Percentiles rank a stretch among this genome's conserved stretches.
phyloP scores from a whole-genome alignment of 2,113 vertebrate species.

The Paracanthobrama guichenoti region DNA sequence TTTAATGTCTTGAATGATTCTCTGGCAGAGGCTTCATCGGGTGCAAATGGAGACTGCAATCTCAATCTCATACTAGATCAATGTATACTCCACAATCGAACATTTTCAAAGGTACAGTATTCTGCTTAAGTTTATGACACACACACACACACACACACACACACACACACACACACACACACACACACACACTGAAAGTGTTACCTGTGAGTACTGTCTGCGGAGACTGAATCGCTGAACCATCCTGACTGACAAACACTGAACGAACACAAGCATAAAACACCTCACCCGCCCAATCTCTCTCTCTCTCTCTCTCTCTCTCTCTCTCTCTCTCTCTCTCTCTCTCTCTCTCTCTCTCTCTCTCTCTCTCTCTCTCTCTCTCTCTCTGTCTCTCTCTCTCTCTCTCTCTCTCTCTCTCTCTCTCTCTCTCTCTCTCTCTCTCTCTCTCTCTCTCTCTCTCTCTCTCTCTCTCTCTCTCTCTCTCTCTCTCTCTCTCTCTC shows the following conservation, averaged over 20 bases:
- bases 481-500: neutral
- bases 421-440: too few species aligned
- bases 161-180: slow-evolving; percentile 29
- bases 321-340: rapidly evolving
- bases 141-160: slow-evolving; percentile 4
- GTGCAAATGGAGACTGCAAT: neutral
- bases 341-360: neutral
- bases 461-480: neutral
- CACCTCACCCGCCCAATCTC: neutral
- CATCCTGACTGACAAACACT: slow-evolving; percentile 67
- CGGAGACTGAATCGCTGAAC: slow-evolving; percentile 79
- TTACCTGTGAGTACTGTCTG: slow-evolving; percentile 78
- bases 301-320: neutral
- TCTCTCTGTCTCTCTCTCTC: rapidly evolving
- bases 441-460: neutral
- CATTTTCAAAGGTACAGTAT: neutral
- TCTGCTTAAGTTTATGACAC: neutral
- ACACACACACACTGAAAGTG: slow-evolving; percentile 47
- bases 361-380: neutral
- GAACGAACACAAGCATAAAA: slow-evolving; percentile 43
- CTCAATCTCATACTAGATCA: neutral
- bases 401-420: neutral
- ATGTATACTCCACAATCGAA: neutral
- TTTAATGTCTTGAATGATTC: neutral
- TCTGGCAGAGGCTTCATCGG: neutral